Evolutionary conservation across 2,888 invertebrate genomes (phyloP), one percentile per base, ranked within the genome.

Genomic region (Orthonychiurus folsomi): DNA sequence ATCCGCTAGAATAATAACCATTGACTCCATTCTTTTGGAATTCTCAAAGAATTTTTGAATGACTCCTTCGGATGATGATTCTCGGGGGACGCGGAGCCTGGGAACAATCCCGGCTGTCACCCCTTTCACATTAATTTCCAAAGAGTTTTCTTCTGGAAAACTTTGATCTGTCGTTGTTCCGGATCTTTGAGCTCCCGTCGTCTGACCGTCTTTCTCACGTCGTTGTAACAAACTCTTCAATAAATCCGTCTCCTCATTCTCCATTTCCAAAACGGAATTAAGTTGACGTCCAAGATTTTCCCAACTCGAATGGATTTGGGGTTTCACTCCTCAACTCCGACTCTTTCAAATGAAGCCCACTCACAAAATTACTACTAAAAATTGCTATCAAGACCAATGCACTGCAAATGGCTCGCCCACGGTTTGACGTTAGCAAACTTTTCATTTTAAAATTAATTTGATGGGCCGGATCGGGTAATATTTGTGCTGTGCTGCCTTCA

Each of bases 1-100:
- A 63, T 70, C 69, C 20, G 64, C 66, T 21, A 70, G 62, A 55
- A 70, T 65, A 24, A 66, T 64, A 26, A 69, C 67, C 67, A 70
- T 67, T 50, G 64, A 66, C 21, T 70, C 70, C 69, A 70, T 70
- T 58, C 69, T 48, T 52, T 67, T 64, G 15, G 66, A 66, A 62
- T 68, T 70, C 57, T 67, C 70, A 20, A 65, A 64, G 59, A 70
- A 57, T 60, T 69, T 68, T n/a, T 57, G 52, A 50, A 68, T 62
- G 27, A 70, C 62, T 58, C 64, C 63, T 23, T 64, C 59, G 18
- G 37, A n/a, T 52, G 52, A 52, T 52, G 5, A 15, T n/a, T 48
- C n/a, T n/a, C n/a, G n/a, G n/a, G n/a, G n/a, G n/a, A n/a, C n/a
- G n/a, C n/a, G n/a, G n/a, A n/a, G 48, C 12, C 48, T 15, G 48